A percentile compares a stretch with the other conserved stretches of the same genome.
These are phyloP conservation scores for Rattus norvegicus DNA, from an alignment of 2,113 vertebrate genomes.

Conservation along the genomic window DNA sequence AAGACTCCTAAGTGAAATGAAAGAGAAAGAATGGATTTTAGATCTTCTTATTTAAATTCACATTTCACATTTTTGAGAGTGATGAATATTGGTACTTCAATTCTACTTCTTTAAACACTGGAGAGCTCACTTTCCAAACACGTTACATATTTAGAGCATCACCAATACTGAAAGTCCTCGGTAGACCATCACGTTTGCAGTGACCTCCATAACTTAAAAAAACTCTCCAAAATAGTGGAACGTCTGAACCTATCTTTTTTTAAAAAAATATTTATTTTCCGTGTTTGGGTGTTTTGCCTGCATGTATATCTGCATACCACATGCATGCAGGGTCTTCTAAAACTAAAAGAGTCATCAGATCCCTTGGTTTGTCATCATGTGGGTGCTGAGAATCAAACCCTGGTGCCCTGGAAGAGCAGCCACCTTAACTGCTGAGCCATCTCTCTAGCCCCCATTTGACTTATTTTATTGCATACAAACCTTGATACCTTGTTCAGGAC, in stretches of 20 bases:
- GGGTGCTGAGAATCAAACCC: not conserved
- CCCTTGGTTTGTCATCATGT: not conserved
- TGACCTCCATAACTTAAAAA: not conserved
- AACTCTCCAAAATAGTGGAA: slow-evolving; percentile 22
- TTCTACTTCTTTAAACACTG: slow-evolving; percentile 12
- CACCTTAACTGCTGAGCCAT: not conserved
- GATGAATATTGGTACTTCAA: slow-evolving; percentile 59
- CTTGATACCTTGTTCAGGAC: not conserved
- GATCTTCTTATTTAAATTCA: slow-evolving; percentile 58
- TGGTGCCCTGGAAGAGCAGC: not conserved
- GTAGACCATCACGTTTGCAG: not conserved
- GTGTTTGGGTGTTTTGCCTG: not conserved
- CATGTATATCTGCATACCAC: not conserved
- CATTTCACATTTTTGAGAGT: slow-evolving; percentile 50
- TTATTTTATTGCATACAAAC: not conserved
- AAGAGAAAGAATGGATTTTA: slow-evolving; percentile 42
- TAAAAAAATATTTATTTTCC: not conserved
- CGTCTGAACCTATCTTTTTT: not conserved
- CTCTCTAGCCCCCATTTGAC: not conserved
- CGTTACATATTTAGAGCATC: slow-evolving; percentile 34
- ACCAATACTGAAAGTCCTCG: not conserved
- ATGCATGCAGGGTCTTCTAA: not conserved
- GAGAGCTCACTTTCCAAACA: slow-evolving; percentile 44
- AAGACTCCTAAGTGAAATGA: slow-evolving; percentile 90
- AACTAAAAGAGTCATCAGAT: not conserved